phyloP scores from a whole-genome alignment of 2,888 invertebrate species.

The Perizoma flavofasciatum region DNA sequence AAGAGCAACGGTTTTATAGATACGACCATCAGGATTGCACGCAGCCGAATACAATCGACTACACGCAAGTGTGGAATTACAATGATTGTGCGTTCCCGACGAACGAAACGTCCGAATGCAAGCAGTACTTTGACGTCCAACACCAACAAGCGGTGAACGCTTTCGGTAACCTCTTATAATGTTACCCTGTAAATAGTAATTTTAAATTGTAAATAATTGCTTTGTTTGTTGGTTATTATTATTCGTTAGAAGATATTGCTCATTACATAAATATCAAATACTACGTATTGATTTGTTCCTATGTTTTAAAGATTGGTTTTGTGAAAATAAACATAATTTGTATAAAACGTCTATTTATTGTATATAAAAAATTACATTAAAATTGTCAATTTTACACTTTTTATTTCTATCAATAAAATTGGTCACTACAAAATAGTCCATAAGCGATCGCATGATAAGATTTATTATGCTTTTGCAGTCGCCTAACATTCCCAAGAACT shows the following conservation, averaged over 20 bases:
- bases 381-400: slow-evolving; percentile 82
- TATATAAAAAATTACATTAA: slow-evolving; percentile 84
- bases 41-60: slow-evolving; percentile 57
- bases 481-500: slow-evolving; percentile 64
- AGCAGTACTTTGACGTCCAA: slow-evolving; percentile 68
- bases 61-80: slow-evolving; percentile 70
- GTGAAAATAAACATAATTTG: slow-evolving; percentile 66
- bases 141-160: slow-evolving; percentile 64
- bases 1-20: slow-evolving; percentile 70
- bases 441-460: slow-evolving; percentile 75
- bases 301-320: slow-evolving; percentile 53
- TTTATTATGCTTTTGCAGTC: slow-evolving; percentile 71
- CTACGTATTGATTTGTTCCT: slow-evolving; percentile 53
- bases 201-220: slow-evolving; percentile 50
- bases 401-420: slow-evolving; percentile 79
- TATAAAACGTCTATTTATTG: slow-evolving; percentile 84
- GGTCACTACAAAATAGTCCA: slow-evolving; percentile 83
- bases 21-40: slow-evolving; percentile 64
- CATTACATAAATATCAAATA: slow-evolving; percentile 34
- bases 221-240: slow-evolving; percentile 46
- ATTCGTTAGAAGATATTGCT: slow-evolving; percentile 40
- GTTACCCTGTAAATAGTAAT: slow-evolving; percentile 49
- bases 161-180: slow-evolving; percentile 70
- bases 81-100: slow-evolving; percentile 67
- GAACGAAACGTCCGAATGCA: slow-evolving; percentile 61